Conservation (phyloP, 1,140 invertebrate species). For the Drosophila kikkawai region DNA sequence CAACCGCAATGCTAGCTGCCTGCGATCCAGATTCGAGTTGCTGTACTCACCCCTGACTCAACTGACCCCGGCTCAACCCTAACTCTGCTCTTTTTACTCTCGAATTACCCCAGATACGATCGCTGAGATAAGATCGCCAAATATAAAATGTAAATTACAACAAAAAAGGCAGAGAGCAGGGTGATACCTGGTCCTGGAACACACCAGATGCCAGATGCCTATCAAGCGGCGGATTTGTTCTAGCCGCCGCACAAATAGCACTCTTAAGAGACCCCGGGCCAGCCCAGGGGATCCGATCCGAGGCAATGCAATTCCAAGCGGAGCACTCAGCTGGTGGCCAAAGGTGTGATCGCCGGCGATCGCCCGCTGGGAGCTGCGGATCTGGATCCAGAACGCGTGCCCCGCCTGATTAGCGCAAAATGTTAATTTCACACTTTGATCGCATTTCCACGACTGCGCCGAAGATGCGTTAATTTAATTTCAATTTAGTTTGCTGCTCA, state of each 20-base stretch:
- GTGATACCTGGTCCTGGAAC: background rate
- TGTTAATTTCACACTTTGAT: conserved; percentile 81
- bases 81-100: conserved; percentile 3
- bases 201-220: conserved; percentile 48
- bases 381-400: conserved; percentile 58
- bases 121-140: conserved; percentile 41
- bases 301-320: background rate
- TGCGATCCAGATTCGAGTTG: background rate
- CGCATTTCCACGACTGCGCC: conserved; percentile 65
- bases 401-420: conserved; percentile 74
- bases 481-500: conserved; percentile 71
- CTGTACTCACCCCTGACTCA: conserved; percentile 2
- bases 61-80: conserved; percentile 6
- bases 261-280: background rate
- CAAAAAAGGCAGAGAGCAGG: conserved; percentile 51
- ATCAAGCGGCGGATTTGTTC: conserved; percentile 50
- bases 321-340: conserved; percentile 26
- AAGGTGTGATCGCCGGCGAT: conserved; percentile 13
- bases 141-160: conserved; percentile 74
- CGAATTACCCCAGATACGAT: conserved; percentile 20
- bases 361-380: conserved; percentile 26
- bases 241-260: conserved; percentile 42
- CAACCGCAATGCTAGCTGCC: background rate
- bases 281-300: background rate
- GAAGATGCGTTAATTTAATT: conserved; percentile 77